A percentile compares a stretch with the other conserved stretches of the same genome.
Conservation (phyloP, 2,113 vertebrate species). For the Salminus brasiliensis region DNA sequence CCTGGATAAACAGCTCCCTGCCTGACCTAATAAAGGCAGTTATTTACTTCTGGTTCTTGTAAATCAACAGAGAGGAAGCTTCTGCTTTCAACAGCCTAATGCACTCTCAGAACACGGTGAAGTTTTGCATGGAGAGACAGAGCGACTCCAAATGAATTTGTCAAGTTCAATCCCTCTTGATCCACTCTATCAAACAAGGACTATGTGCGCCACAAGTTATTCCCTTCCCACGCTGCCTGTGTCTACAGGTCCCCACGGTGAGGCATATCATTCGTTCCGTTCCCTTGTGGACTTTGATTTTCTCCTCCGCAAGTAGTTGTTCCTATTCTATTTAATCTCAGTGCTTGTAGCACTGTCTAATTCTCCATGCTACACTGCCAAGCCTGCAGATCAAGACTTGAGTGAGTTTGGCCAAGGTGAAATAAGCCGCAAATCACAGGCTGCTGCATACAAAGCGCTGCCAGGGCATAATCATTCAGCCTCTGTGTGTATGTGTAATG, state of each 20-base stretch:
- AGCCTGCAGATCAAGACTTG: constrained; percentile 23
- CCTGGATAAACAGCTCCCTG: constrained; percentile 5
- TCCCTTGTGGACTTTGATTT: not conserved
- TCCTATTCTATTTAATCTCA: constrained; percentile 27
- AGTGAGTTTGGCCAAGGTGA: constrained; percentile 23
- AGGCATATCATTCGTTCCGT: not conserved
- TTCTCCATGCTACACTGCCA: constrained; percentile 18
- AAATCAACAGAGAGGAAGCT: not conserved
- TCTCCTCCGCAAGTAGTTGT: not conserved
- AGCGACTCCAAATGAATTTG: not conserved
- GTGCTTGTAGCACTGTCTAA: constrained; percentile 4
- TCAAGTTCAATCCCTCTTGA: constrained; percentile 14
- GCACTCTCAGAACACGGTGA: not conserved
- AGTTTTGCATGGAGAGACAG: not conserved
- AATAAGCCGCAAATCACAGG: constrained; percentile 47
- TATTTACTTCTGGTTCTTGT: constrained; percentile 17
- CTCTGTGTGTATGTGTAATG: not conserved
- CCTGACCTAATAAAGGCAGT: not conserved
- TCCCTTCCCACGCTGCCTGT: not conserved
- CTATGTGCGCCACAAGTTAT: not conserved
- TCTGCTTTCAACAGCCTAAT: not conserved
- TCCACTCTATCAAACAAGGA: constrained; percentile 1
- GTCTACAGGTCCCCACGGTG: not conserved
- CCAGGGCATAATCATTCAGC: constrained; percentile 25
- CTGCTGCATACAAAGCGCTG: constrained; percentile 37